These are phyloP conservation scores for Ceyx cyanopectus DNA, from an alignment of 2,113 vertebrate species.

Conservation along the genomic window DNA sequence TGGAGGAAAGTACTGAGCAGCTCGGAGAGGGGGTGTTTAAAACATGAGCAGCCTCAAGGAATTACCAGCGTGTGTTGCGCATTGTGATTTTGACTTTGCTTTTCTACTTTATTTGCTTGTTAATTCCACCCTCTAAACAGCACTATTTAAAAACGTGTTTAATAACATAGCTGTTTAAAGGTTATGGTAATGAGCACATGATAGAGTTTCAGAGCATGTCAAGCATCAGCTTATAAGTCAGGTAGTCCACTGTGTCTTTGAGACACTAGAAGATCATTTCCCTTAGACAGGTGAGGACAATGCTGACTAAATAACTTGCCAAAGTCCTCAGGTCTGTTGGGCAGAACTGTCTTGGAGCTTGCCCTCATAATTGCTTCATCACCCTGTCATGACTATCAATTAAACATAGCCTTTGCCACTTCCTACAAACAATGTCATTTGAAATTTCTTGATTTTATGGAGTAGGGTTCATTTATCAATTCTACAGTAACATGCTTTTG, in stretches of 20 bases:
- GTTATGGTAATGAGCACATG: conserved; percentile 5
- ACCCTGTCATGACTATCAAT: neutral
- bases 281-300: neutral
- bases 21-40: neutral
- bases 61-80: neutral
- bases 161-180: conserved; percentile 4
- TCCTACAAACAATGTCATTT: neutral
- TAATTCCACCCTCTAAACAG: neutral
- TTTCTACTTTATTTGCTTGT: neutral
- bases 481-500: neutral
- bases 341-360: neutral
- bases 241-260: neutral
- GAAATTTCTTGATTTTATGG: neutral
- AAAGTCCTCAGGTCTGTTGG: neutral
- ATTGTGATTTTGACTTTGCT: neutral
- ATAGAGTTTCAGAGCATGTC: neutral
- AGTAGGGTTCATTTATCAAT: neutral
- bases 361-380: neutral
- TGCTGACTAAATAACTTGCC: conserved; percentile 12
- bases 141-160: neutral
- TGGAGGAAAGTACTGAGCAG: neutral
- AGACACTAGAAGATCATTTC: neutral
- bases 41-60: conserved; percentile 22
- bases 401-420: neutral
- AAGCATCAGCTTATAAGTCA: neutral